Conservation (phyloP, 2,797 vertebrate species). For the Oryzias sinensis region DNA sequence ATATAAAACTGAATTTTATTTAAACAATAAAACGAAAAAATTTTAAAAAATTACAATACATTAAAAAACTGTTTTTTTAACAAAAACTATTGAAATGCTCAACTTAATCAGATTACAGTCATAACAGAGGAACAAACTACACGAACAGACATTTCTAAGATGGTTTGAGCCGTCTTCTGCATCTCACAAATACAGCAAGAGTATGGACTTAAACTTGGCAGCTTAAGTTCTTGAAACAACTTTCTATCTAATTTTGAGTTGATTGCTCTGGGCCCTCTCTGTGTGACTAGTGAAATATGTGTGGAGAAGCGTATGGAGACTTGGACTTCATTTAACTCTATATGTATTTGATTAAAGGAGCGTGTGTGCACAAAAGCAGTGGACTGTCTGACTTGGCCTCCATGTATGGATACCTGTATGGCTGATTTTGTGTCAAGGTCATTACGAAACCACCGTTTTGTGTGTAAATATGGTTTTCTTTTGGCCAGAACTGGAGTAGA, state of each 20-base stretch:
- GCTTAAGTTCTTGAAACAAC: slow-evolving; percentile 63
- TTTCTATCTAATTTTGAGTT: slow-evolving; percentile 74
- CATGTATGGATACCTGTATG: slow-evolving; percentile 30
- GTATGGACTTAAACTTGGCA: slow-evolving; percentile 68
- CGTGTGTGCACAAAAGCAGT: slow-evolving; percentile 19
- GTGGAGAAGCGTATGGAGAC: slow-evolving; percentile 52
- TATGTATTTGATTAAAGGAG: slow-evolving; percentile 42
- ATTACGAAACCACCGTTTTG: slow-evolving; percentile 41
- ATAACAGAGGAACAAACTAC: slow-evolving; percentile 34
- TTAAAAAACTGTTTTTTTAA: neutral
- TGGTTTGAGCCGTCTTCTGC: slow-evolving; percentile 58
- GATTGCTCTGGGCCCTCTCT: slow-evolving; percentile 66
- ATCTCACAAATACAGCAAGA: slow-evolving; percentile 29
- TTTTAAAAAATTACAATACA: slow-evolving; percentile 6
- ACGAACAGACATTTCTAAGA: slow-evolving; percentile 61
- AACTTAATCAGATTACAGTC: slow-evolving; percentile 5
- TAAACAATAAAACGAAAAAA: slow-evolving; percentile 16
- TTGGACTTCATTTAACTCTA: slow-evolving; percentile 48
- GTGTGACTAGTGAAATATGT: slow-evolving; percentile 70
- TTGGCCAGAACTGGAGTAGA: slow-evolving; percentile 44
- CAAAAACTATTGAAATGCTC: slow-evolving; percentile 1
- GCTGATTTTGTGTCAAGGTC: slow-evolving; percentile 37
- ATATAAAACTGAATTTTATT: slow-evolving; percentile 17
- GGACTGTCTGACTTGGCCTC: slow-evolving; percentile 14
- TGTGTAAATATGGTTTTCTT: slow-evolving; percentile 49